A percentile compares a stretch with the other conserved stretches of the same genome.
Conservation (phyloP, 2,113 vertebrate species). For the Typhlomys cinereus region DNA sequence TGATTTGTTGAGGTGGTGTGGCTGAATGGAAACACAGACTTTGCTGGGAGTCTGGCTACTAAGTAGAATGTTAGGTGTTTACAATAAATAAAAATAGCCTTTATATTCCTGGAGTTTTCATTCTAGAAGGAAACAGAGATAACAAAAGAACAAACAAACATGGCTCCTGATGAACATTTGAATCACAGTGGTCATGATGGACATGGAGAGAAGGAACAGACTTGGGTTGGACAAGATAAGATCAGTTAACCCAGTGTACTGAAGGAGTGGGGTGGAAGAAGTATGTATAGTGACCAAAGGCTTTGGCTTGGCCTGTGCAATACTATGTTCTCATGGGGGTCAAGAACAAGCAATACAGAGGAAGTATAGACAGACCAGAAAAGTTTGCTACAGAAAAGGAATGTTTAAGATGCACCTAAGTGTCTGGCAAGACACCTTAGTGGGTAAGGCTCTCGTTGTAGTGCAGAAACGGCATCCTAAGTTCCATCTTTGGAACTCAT, state of each 20-base stretch:
- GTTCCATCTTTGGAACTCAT: no score
- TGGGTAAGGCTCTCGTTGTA: no score
- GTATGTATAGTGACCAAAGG: no score
- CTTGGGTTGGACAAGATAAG: not conserved
- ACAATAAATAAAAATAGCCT: not conserved
- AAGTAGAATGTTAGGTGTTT: no score
- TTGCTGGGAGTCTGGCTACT: no score
- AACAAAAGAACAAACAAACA: conserved; percentile 23
- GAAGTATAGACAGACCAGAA: not conserved
- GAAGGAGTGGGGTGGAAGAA: not conserved
- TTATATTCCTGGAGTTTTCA: not conserved
- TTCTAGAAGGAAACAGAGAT: not conserved
- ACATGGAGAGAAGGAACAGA: not conserved
- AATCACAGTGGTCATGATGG: not conserved
- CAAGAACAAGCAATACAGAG: not conserved
- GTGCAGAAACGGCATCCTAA: no score
- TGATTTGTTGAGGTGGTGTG: no score
- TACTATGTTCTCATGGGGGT: not conserved
- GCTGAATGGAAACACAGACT: no score
- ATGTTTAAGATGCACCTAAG: not conserved
- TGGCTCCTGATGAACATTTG: no score
- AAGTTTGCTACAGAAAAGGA: not conserved
- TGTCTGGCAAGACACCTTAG: no score
- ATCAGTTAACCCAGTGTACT: not conserved
- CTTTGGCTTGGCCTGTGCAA: not conserved